Percentiles rank a stretch among this genome's conserved stretches.
These are phyloP conservation scores for Cyclopterus lumpus DNA, from an alignment of 2,797 vertebrate genomes.

Conservation along the genomic window DNA sequence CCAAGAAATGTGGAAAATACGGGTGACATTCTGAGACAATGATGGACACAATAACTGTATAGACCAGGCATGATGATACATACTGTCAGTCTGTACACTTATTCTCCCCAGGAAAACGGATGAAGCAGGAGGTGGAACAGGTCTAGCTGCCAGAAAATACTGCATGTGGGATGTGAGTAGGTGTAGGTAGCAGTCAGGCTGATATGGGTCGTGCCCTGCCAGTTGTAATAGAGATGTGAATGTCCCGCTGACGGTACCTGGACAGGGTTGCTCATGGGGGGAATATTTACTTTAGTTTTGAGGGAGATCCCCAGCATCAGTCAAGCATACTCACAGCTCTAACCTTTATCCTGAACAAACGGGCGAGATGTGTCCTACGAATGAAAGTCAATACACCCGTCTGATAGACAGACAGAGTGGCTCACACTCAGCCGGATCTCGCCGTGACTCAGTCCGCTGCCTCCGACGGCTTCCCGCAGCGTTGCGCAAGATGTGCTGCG, in stretches of 20 bases:
- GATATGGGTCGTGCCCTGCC: slow-evolving; percentile 58
- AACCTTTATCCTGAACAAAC: slow-evolving; percentile 76
- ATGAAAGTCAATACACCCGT: slow-evolving; percentile 71
- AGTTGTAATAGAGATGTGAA: slow-evolving; percentile 61
- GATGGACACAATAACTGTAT: slow-evolving; percentile 35
- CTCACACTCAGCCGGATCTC: slow-evolving; percentile 37
- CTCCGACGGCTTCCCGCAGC: slow-evolving; percentile 44
- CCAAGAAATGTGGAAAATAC: slow-evolving; percentile 24
- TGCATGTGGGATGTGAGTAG: slow-evolving; percentile 43
- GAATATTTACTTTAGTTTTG: slow-evolving; percentile 65
- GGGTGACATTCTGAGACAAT: slow-evolving; percentile 7
- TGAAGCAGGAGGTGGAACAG: slow-evolving; percentile 32
- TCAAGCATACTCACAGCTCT: slow-evolving; percentile 63
- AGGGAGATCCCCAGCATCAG: slow-evolving; percentile 59
- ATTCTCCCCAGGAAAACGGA: slow-evolving; percentile 31
- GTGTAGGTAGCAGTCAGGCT: slow-evolving; percentile 53
- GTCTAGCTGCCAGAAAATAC: slow-evolving; percentile 49
- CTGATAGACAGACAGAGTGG: slow-evolving; percentile 37
- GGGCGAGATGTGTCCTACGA: slow-evolving; percentile 59
- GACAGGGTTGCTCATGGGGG: slow-evolving; percentile 36
- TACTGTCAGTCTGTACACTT: slow-evolving; percentile 26
- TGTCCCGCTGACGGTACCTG: slow-evolving; percentile 51
- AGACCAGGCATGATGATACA: slow-evolving; percentile 41
- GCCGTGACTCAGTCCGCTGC: slow-evolving; percentile 52
- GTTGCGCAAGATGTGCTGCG: slow-evolving; percentile 41